A percentile compares a stretch with the other conserved stretches of the same genome.
Conservation (phyloP, 2,888 invertebrate species). For the Diplazon laetatorius region DNA sequence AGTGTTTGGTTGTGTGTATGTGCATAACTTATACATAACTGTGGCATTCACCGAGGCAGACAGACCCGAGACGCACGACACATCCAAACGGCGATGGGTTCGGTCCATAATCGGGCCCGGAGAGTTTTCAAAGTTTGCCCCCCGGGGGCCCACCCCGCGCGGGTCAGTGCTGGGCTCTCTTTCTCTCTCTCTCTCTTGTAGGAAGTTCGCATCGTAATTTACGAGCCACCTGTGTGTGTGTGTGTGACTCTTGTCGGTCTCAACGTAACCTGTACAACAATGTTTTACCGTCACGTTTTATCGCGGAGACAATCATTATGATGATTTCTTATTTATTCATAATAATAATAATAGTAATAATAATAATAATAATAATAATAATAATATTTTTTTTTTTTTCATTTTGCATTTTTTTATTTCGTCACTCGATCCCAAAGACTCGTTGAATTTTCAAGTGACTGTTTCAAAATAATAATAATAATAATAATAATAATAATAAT, state of each 20-base stretch:
- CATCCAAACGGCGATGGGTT: too few species aligned
- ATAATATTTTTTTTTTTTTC: too few species aligned
- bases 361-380: too few species aligned
- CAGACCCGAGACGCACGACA: slow-evolving; percentile 52
- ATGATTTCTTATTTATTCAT: slow-evolving; percentile 6
- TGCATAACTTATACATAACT: slow-evolving; percentile 17
- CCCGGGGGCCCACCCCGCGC: too few species aligned
- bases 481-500: too few species aligned
- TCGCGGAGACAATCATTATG: slow-evolving; percentile 37
- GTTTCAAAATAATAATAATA: neutral
- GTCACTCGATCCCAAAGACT: slow-evolving; percentile 15
- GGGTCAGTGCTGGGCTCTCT: slow-evolving; percentile 54
- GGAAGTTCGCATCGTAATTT: slow-evolving; percentile 54
- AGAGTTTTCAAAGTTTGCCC: too few species aligned
- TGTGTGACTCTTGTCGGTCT: slow-evolving; percentile 44
- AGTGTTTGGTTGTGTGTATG: slow-evolving; percentile 7
- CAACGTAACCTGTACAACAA: slow-evolving; percentile 32
- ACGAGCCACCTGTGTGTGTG: slow-evolving; percentile 61
- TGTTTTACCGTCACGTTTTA: slow-evolving; percentile 15
- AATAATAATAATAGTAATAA: neutral
- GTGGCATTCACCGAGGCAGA: slow-evolving; percentile 50
- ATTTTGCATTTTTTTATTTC: slow-evolving; percentile 38
- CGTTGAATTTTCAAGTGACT: slow-evolving; percentile 5
- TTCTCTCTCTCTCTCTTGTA: too few species aligned
- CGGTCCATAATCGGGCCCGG: too few species aligned